Percentiles rank a stretch among this genome's conserved stretches.
phyloP scores from a whole-genome alignment of 2,888 invertebrate genomes.

The Caradrina kadenii region DNA sequence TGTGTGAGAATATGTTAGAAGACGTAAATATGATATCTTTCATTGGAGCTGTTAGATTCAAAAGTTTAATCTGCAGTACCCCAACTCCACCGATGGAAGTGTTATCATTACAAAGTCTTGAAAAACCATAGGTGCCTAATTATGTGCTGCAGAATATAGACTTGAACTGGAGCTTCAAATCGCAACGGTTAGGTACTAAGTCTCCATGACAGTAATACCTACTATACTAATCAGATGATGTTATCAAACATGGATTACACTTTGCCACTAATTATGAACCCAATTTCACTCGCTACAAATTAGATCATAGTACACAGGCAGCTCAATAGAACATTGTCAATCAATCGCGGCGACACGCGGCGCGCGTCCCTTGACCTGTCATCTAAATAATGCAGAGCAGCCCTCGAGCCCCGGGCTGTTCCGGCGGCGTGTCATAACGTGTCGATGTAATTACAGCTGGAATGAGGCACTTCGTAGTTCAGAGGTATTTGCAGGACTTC shows the following conservation, averaged over 20 bases:
- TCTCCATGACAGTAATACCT: not conserved
- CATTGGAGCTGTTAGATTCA: too few relatives aligned
- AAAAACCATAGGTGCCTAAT: not conserved
- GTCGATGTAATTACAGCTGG: slow-evolving; percentile 33
- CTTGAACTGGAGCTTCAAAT: not conserved
- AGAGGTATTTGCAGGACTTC: not conserved
- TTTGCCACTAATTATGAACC: slow-evolving; percentile 5
- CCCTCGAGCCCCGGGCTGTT: slow-evolving; percentile 8
- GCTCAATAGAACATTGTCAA: slow-evolving; percentile 52
- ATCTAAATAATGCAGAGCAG: slow-evolving; percentile 63
- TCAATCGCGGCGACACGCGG: slow-evolving; percentile 49
- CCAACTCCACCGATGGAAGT: not conserved
- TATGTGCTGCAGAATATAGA: not conserved
- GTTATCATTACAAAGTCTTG: too few relatives aligned
- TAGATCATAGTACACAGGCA: slow-evolving; percentile 29
- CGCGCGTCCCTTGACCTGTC: slow-evolving; percentile 40
- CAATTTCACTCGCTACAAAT: slow-evolving; percentile 4
- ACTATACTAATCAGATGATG: slow-evolving; percentile 12
- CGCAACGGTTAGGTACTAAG: too few relatives aligned
- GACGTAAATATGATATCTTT: too few relatives aligned
- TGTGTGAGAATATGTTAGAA: slow-evolving; percentile 7
- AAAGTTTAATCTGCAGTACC: not conserved
- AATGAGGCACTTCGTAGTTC: slow-evolving; percentile 15
- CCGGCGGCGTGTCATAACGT: slow-evolving; percentile 35
- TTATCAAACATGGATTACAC: slow-evolving; percentile 1